These are phyloP conservation scores for Physocephala rufipes DNA, from an alignment of 2,888 invertebrate genomes.

Conservation along the genomic window DNA sequence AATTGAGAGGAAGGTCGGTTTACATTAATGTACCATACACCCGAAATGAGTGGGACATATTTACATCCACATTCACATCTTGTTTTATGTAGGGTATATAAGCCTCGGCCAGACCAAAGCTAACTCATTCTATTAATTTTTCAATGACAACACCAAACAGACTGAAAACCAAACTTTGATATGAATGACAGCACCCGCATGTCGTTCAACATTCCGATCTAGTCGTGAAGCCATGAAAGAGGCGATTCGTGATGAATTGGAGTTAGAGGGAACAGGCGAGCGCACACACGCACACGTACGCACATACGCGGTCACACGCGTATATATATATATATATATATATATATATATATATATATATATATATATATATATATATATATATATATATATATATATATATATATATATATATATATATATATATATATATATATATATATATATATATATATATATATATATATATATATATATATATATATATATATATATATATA, in stretches of 20 bases:
- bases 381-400: conserved; percentile 37
- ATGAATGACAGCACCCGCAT: conserved; percentile 22
- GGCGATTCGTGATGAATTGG: not conserved
- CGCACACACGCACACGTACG: no score
- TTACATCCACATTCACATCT: no score
- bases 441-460: conserved; percentile 4
- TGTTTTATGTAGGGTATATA: no score
- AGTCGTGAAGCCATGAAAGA: not conserved
- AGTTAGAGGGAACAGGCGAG: no score
- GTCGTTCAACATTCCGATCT: not conserved
- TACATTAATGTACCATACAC: no score
- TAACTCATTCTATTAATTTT: no score
- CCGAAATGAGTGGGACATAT: no score
- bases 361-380: conserved; percentile 1
- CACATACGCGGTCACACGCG: conserved; percentile 4
- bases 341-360: no score
- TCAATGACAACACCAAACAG: conserved; percentile 23
- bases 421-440: not conserved
- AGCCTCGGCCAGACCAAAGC: no score
- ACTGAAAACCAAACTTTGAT: not conserved
- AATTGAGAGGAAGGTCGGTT: conserved; percentile 16
- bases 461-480: conserved; percentile 46
- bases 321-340: conserved; percentile 46
- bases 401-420: conserved; percentile 41
- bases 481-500: no score